Evolutionary conservation across 2,113 vertebrate species (phyloP).

Genomic region (Megaceryle maxima): DNA sequence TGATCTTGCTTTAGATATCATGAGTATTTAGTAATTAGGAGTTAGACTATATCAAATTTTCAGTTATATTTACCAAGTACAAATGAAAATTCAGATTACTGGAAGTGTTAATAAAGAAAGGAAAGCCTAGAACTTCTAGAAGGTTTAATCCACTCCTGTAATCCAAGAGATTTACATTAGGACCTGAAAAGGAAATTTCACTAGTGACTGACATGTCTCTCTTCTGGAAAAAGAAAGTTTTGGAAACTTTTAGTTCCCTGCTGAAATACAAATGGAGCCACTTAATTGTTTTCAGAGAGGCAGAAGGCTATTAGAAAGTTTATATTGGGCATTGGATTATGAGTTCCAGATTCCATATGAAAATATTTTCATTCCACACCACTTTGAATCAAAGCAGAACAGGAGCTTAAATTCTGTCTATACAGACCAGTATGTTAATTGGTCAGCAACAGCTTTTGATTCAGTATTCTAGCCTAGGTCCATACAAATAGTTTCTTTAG

Average conservation of each 20-base stretch:
- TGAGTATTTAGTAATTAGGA: not conserved
- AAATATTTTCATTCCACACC: not conserved
- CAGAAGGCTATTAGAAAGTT: not conserved
- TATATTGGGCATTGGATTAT: not conserved
- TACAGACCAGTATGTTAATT: not conserved
- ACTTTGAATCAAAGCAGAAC: not conserved
- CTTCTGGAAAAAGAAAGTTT: not conserved
- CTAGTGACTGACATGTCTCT: not conserved
- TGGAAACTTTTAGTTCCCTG: not conserved
- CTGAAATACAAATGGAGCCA: not conserved
- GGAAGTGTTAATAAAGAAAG: not conserved
- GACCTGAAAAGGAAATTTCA: not conserved
- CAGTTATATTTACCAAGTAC: not conserved
- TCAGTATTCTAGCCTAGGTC: not conserved
- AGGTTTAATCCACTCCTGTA: not conserved
- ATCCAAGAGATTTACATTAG: not conserved
- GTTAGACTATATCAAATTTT: not conserved
- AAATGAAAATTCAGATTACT: not conserved
- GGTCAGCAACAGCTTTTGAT: not conserved
- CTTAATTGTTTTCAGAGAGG: not conserved
- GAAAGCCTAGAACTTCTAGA: not conserved
- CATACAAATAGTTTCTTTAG: not conserved
- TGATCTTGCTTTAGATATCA: not conserved
- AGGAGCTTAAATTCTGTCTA: not conserved
- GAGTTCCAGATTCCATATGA: not conserved